Percentiles rank a stretch among this genome's conserved stretches.
These are phyloP conservation scores for Perdita meconis DNA, from an alignment of 2,888 invertebrate genomes.

Conservation along the genomic window DNA sequence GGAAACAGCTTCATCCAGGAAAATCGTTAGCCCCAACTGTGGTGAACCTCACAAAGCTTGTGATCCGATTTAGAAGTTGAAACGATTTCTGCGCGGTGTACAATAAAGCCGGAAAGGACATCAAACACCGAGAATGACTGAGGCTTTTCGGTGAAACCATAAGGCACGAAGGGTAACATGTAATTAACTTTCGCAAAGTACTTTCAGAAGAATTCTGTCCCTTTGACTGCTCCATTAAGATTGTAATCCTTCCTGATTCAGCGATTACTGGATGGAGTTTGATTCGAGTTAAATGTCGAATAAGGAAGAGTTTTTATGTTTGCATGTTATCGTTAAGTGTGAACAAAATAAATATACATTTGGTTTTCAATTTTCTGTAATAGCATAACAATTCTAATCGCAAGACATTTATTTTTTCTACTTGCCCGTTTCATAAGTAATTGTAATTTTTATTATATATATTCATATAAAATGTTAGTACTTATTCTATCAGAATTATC, in stretches of 20 bases:
- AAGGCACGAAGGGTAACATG: conserved; percentile 34
- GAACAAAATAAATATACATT: too few relatives aligned
- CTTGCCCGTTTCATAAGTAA: too few relatives aligned
- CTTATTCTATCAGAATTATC: too few relatives aligned
- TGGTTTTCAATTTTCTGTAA: neutral
- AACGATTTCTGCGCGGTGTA: conserved; percentile 18
- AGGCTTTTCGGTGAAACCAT: conserved; percentile 10
- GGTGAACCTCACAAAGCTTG: conserved; percentile 40
- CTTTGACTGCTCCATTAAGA: conserved; percentile 28
- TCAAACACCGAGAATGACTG: conserved; percentile 20
- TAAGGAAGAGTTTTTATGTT: too few relatives aligned
- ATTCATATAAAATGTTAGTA: too few relatives aligned
- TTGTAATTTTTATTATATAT: too few relatives aligned
- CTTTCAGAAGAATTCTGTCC: conserved; percentile 15
- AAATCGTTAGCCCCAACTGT: conserved; percentile 31
- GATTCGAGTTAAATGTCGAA: conserved; percentile 1
- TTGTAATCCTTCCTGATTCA: conserved; percentile 38
- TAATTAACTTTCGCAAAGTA: conserved; percentile 62
- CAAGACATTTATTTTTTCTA: too few relatives aligned
- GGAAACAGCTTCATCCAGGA: conserved; percentile 9
- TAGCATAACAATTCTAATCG: too few relatives aligned
- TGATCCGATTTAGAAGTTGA: conserved; percentile 63
- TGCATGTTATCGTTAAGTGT: too few relatives aligned
- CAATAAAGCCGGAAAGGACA: conserved; percentile 31
- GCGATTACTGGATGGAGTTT: neutral